These are phyloP conservation scores for Coreius guichenoti DNA, from an alignment of 2,797 vertebrate species.

Conservation along the genomic window DNA sequence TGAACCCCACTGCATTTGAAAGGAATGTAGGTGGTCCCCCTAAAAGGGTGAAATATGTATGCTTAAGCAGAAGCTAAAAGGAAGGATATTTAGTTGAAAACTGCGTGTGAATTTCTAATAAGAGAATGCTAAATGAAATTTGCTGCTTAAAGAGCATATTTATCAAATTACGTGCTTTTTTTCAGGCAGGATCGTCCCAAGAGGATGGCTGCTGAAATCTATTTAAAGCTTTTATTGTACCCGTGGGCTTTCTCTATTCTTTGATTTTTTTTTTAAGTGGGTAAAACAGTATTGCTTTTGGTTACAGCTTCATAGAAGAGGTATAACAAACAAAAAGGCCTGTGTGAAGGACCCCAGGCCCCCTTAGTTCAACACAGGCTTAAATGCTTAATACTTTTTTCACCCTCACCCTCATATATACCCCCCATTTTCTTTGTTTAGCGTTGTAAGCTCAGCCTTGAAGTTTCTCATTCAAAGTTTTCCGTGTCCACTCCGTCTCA, in stretches of 20 bases:
- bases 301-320: slow-evolving; percentile 74
- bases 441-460: slow-evolving; percentile 33
- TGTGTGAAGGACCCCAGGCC: slow-evolving; percentile 58
- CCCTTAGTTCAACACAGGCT: slow-evolving; percentile 43
- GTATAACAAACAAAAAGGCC: slow-evolving; percentile 74
- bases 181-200: slow-evolving; percentile 69
- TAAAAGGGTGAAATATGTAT: slow-evolving; percentile 77
- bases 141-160: slow-evolving; percentile 82
- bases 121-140: slow-evolving; percentile 77
- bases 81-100: slow-evolving; percentile 78
- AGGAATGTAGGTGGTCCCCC: slow-evolving; percentile 79
- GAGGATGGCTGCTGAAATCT: slow-evolving; percentile 74
- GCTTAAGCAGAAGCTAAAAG: slow-evolving; percentile 79
- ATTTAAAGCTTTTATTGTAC: slow-evolving; percentile 81
- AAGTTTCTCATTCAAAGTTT: slow-evolving; percentile 53
- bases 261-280: slow-evolving; percentile 80
- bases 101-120: slow-evolving; percentile 78
- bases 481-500: slow-evolving; percentile 52
- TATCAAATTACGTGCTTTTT: slow-evolving; percentile 84
- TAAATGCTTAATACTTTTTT: slow-evolving; percentile 8
- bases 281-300: slow-evolving; percentile 74
- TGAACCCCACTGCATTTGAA: slow-evolving; percentile 73
- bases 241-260: slow-evolving; percentile 74
- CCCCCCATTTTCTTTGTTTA: slow-evolving; percentile 21
- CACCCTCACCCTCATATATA: neutral